These are phyloP conservation scores for Muscina levida DNA, from an alignment of 2,888 invertebrate species.

Conservation along the genomic window DNA sequence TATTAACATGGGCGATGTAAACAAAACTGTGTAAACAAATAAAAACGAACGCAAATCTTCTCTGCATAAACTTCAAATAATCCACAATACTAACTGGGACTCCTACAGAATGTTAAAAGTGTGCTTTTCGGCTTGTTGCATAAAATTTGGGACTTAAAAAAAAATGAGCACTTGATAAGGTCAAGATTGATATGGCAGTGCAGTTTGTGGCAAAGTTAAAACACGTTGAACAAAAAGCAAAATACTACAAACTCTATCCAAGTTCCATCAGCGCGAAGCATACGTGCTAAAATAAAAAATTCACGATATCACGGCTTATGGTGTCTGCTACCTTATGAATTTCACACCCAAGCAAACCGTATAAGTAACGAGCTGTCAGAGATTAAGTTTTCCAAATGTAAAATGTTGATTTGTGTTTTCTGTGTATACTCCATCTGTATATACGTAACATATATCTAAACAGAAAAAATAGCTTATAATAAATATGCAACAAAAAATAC, in stretches of 20 bases:
- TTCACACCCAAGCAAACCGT: constrained; percentile 58
- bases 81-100: background rate
- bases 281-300: constrained; percentile 45
- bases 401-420: too few relatives aligned
- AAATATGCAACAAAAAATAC: too few relatives aligned
- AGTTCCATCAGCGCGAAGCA: too few relatives aligned
- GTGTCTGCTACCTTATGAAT: constrained; percentile 53
- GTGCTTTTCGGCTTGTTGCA: constrained; percentile 23
- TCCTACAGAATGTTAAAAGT: background rate
- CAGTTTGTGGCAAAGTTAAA: background rate
- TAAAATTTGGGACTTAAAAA: constrained; percentile 23
- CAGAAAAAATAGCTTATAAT: too few relatives aligned
- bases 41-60: constrained; percentile 32
- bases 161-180: constrained; percentile 36
- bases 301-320: constrained; percentile 58
- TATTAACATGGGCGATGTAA: constrained; percentile 32
- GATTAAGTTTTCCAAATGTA: constrained; percentile 58
- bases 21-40: constrained; percentile 24
- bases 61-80: constrained; percentile 17
- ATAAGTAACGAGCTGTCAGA: constrained; percentile 62
- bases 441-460: too few relatives aligned
- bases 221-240: too few relatives aligned
- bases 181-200: constrained; percentile 31
- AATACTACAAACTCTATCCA: background rate
- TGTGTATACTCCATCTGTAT: too few relatives aligned